Evolutionary conservation across 2,113 vertebrate genomes (phyloP).

Genomic region (Centrocercus urophasianus): DNA sequence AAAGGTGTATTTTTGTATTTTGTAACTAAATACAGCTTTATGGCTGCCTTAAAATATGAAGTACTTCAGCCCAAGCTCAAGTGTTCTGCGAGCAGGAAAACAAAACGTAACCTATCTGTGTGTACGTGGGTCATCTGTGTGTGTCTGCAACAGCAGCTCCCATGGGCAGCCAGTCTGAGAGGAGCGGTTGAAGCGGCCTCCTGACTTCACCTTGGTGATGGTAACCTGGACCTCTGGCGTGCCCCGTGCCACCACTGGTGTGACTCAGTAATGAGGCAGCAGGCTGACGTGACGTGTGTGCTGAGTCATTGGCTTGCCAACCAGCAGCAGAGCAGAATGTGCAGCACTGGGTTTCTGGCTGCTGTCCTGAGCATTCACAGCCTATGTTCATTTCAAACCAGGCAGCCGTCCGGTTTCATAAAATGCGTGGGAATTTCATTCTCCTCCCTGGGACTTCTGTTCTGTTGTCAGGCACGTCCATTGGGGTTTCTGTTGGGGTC

Average conservation of each 20-base stretch:
- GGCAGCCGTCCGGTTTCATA: background rate
- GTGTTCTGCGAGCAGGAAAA: background rate
- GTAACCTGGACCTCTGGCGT: rapidly evolving
- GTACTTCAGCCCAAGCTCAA: rapidly evolving
- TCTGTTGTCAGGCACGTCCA: background rate
- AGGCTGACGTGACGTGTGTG: background rate
- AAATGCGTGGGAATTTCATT: background rate
- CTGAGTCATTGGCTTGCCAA: constrained; percentile 18
- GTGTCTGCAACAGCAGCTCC: background rate
- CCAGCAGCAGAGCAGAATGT: background rate
- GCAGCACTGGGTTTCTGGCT: background rate
- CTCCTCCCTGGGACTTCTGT: background rate
- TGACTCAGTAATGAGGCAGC: constrained; percentile 15
- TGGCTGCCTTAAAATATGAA: background rate
- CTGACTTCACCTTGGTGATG: background rate
- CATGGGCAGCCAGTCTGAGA: rapidly evolving
- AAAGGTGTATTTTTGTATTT: background rate
- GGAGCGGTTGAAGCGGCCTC: background rate
- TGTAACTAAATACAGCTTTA: background rate
- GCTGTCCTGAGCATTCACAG: constrained; percentile 5
- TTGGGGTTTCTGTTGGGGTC: background rate
- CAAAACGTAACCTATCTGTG: background rate
- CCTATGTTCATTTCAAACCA: background rate
- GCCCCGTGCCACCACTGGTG: background rate
- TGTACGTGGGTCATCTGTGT: background rate